phyloP scores from a whole-genome alignment of 2,888 invertebrate species.

The Platerodrilus igneus region DNA sequence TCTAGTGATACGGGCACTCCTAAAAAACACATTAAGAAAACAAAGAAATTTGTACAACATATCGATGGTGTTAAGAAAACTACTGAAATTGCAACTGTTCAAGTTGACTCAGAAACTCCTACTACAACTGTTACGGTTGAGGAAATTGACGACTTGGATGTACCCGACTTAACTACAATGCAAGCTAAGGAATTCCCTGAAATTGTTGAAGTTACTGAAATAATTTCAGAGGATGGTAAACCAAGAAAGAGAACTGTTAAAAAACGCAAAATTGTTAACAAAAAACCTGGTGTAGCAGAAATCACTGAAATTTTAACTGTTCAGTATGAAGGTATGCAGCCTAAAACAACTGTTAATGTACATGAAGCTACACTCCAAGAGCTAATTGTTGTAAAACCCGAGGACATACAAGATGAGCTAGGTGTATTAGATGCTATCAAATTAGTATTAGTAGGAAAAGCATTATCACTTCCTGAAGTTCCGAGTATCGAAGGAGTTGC shows the following conservation, averaged over 20 bases:
- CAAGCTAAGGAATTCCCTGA: constrained; percentile 31
- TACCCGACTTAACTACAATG: constrained; percentile 14
- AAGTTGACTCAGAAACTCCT: constrained; percentile 22
- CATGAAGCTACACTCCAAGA: constrained; percentile 28
- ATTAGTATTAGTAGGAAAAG: constrained; percentile 27
- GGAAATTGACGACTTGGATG: constrained; percentile 14
- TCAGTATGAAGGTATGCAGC: constrained; percentile 46
- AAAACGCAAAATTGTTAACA: constrained; percentile 44
- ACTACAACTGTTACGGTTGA: constrained; percentile 25
- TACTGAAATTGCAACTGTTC: constrained; percentile 38
- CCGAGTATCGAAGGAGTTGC: constrained; percentile 22
- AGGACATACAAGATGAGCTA: constrained; percentile 24
- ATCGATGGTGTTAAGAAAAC: constrained; percentile 40
- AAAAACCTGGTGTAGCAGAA: constrained; percentile 44
- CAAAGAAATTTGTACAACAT: constrained; percentile 46
- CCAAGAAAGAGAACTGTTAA: constrained; percentile 37
- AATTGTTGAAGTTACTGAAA: constrained; percentile 32
- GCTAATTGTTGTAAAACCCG: constrained; percentile 26
- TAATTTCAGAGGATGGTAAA: constrained; percentile 31
- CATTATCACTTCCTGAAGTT: constrained; percentile 18
- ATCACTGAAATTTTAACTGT: constrained; percentile 49
- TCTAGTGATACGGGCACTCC: constrained; percentile 28
- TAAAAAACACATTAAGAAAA: constrained; percentile 34
- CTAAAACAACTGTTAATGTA: constrained; percentile 40
- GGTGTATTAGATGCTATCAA: constrained; percentile 22